These are phyloP conservation scores for Philereme vetulata DNA, from an alignment of 2,888 invertebrate genomes.

Conservation along the genomic window DNA sequence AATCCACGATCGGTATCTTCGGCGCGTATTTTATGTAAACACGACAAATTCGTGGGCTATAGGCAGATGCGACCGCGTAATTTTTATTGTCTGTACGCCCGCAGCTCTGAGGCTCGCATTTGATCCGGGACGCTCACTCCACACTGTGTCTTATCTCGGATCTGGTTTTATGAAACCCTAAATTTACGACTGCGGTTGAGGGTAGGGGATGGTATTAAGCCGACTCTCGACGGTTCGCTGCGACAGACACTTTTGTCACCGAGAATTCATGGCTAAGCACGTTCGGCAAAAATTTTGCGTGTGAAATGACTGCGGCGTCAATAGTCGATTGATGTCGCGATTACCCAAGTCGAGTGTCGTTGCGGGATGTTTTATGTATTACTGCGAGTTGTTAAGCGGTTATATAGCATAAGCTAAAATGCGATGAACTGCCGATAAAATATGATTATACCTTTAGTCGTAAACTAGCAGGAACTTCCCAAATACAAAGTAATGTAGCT, in stretches of 20 bases:
- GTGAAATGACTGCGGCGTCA: constrained; percentile 68
- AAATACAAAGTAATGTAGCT: constrained; percentile 2
- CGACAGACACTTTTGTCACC: constrained; percentile 80
- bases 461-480: constrained; percentile 16
- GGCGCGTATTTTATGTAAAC: constrained; percentile 80
- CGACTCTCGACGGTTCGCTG: constrained; percentile 73
- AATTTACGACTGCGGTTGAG: constrained; percentile 82
- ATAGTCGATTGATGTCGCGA: constrained; percentile 65
- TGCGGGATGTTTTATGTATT: constrained; percentile 53
- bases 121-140: constrained; percentile 80
- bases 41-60: constrained; percentile 75
- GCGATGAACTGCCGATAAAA: constrained; percentile 30
- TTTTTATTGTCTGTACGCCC: constrained; percentile 74
- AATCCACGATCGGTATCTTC: constrained; percentile 75
- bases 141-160: constrained; percentile 83
- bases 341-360: constrained; percentile 59
- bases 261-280: constrained; percentile 78
- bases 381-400: constrained; percentile 45
- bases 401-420: too few species aligned
- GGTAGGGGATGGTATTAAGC: constrained; percentile 77
- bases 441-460: constrained; percentile 23
- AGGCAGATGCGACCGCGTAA: constrained; percentile 81
- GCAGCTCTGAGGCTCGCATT: constrained; percentile 72
- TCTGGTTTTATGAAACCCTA: constrained; percentile 85
- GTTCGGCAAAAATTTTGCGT: constrained; percentile 77